Percentiles rank a stretch among this genome's conserved stretches.
phyloP scores from a whole-genome alignment of 2,888 invertebrate species.

The Mythimna lalbum region DNA sequence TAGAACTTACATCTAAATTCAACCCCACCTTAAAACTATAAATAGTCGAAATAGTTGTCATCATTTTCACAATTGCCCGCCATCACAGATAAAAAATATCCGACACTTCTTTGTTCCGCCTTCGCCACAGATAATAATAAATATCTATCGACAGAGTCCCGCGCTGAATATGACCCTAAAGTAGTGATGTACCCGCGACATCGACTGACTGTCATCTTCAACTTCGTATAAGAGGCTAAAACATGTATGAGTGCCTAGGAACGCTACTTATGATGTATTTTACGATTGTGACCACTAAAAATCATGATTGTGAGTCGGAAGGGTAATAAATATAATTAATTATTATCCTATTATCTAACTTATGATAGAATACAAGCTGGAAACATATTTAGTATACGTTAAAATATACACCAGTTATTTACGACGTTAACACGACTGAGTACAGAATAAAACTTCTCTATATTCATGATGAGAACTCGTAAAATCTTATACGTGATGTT shows the following conservation, averaged over 20 bases:
- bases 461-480: conserved; percentile 43
- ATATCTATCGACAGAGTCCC: conserved; percentile 67
- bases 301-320: conserved; percentile 89
- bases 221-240: conserved; percentile 82
- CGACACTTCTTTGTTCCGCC: conserved; percentile 62
- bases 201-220: conserved; percentile 78
- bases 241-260: conserved; percentile 88
- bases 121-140: conserved; percentile 59
- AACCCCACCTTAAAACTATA: conserved; percentile 49
- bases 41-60: conserved; percentile 48
- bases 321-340: conserved; percentile 83
- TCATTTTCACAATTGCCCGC: conserved; percentile 49
- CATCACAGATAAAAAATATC: conserved; percentile 44
- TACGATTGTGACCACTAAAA: conserved; percentile 86
- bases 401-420: conserved; percentile 20
- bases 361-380: conserved; percentile 74
- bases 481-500: conserved; percentile 42
- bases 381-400: conserved; percentile 59
- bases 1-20: conserved; percentile 52
- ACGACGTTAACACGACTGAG: conserved; percentile 32
- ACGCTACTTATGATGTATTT: conserved; percentile 89
- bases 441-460: conserved; percentile 33
- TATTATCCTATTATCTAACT: conserved; percentile 81
- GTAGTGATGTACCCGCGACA: conserved; percentile 76
- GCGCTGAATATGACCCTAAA: conserved; percentile 66